Evolutionary conservation across 2,113 vertebrate species (phyloP), one percentile per base, ranked within the genome.

Genomic region (Pitta sordida): DNA sequence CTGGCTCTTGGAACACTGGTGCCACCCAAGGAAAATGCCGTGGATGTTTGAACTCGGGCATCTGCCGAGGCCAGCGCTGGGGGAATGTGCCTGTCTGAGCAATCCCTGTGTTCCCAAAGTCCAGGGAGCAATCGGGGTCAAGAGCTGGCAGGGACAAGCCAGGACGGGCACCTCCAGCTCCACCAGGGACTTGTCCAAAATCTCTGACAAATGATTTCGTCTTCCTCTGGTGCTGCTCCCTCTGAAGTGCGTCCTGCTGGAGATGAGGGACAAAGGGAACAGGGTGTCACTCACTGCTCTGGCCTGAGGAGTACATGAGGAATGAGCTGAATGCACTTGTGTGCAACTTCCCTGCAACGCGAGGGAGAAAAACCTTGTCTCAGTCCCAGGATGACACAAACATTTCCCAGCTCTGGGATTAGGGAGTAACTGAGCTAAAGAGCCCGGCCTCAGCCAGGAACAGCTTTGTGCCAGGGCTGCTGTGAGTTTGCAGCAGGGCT

Each of bases 201-300:
- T 1, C 32, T 26, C 49, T 11, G 56, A 12, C 6, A 26, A 39
- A 27, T 1, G 4, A n/a, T 26, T 52, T 9, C 9, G 9, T 0
- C 24, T 24, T 22, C 34, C 32, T n/a, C 37, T 3, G 41, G 34
- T 5, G 59, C 89, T 76, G 49, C 86, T 67, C 29, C 64, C n/a
- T 11, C 34, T 1, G 4, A 8, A 30, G 41, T 0, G 0, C 20
- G 6, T 62, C 80, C 34, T 0, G 0, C 1, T 2, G 69, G 48
- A 32, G 46, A 12, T 1, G 49, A 23, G 67, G 84, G 70, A 15
- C 13, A 2, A 2, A 30, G 82, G 0, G 0, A 1, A 4, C 0
- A 4, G 6, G 70, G 24, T 1, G 1, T 22, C 39, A 6, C 69
- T 11, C 58, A 1, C 5, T 3, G 2, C 60, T 21, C 48, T 3